Percentiles rank a stretch among this genome's conserved stretches.
These are phyloP conservation scores for Coelinius sp. DNA, from an alignment of 2,888 invertebrate genomes.

Conservation along the genomic window DNA sequence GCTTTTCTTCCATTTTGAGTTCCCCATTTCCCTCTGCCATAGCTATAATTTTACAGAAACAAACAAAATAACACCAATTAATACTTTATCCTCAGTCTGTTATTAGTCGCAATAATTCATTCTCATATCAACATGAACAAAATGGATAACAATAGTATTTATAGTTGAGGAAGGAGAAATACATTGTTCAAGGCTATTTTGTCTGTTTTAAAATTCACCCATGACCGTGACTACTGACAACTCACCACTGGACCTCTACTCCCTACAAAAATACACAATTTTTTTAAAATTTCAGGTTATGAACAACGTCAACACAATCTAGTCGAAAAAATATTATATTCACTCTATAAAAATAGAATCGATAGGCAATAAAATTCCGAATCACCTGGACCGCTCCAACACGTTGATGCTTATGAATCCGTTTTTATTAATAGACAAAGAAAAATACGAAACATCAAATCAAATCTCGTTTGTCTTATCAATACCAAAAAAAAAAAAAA, in stretches of 20 bases:
- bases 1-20: slow-evolving; percentile 82
- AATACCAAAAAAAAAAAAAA: not conserved
- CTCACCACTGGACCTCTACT: not conserved
- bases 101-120: slow-evolving; percentile 29
- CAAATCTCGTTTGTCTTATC: no score
- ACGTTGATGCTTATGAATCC: no score
- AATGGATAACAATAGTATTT: not conserved
- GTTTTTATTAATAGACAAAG: no score
- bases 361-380: not conserved
- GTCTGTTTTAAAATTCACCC: slow-evolving; percentile 14
- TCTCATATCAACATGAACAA: not conserved
- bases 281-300: slow-evolving; percentile 28
- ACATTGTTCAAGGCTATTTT: slow-evolving; percentile 23
- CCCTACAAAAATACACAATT: not conserved
- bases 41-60: slow-evolving; percentile 71
- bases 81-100: not conserved
- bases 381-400: not conserved
- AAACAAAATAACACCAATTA: slow-evolving; percentile 7
- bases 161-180: not conserved
- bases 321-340: no score
- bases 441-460: not conserved
- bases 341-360: not conserved
- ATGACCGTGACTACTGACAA: slow-evolving; percentile 29
- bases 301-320: slow-evolving; percentile 15
- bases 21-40: slow-evolving; percentile 92